Evolutionary conservation across 1,140 invertebrate genomes (phyloP), one percentile per base, ranked within the genome.

Genomic region (Atta cephalotes): DNA sequence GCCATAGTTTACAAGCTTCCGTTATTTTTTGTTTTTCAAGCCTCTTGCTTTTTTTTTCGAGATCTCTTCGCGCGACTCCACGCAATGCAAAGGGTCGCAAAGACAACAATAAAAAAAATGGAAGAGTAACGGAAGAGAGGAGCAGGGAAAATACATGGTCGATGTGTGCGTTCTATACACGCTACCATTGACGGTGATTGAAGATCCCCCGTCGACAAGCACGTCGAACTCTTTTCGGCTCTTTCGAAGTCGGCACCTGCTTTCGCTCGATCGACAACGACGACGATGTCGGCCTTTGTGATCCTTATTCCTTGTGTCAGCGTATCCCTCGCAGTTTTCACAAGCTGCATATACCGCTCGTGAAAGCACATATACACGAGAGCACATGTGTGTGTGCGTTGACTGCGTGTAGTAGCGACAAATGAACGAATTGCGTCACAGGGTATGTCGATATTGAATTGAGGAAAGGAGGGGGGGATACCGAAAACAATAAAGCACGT

Each of bases 141-240:
- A 76, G 70, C 58, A 60, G 28, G 45, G 58, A 76, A 86, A 60
- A 60, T 51, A 77, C 56, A 21, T 39, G 10, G 62, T 31, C 79
- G 76, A 39, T 51, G 85, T 79, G 74, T 62, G 35, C 56, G 39
- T 82, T 82, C 68, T 60, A 49, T 84, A 28, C 49, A 45, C 39
- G 62, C 62, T 31, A 31, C 80, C 80, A 63, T 76, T 35, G 84
- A 60, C 72, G 65, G 66, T 93, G 93, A 93, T 93, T 90, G 91
- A 89, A 89, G 92, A 92, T 92, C 92, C 91, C 93, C 93, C 89
- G 92, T 89, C 88, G 92, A 89, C 89, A 88, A 28, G 71, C 82
- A 87, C 88, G 92, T 93, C 92, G 90, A 93, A 93, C 88, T 91
- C 89, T 91, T 90, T 90, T 92, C 85, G 90, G 90, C 91, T 91